These are phyloP conservation scores for Artibeus lituratus DNA, from an alignment of 2,797 vertebrate species.

Conservation along the genomic window DNA sequence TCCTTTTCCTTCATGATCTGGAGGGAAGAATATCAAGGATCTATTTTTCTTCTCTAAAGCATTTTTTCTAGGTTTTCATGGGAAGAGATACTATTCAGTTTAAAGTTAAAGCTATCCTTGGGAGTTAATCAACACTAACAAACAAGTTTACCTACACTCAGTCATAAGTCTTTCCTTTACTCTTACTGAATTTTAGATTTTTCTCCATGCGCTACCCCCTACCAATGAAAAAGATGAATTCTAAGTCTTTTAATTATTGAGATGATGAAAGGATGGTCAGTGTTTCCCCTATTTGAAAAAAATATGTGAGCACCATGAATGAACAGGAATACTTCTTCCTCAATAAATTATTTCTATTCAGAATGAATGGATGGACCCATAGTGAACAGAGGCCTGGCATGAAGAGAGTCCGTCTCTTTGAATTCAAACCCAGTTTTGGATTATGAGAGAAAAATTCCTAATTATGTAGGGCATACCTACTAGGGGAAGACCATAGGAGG, in stretches of 20 bases:
- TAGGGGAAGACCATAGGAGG: background rate
- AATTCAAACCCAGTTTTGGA: background rate
- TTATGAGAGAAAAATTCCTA: background rate
- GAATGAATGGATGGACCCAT: background rate
- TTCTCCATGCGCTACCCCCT: background rate
- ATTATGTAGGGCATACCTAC: background rate
- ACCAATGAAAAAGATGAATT: background rate
- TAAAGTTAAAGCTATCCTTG: background rate
- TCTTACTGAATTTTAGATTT: constrained; percentile 14
- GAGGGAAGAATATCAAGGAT: background rate
- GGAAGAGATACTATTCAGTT: background rate
- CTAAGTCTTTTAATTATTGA: background rate
- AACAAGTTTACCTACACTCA: background rate
- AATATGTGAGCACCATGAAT: background rate
- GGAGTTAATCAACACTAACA: background rate
- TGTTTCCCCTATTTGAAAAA: background rate
- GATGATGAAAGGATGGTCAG: background rate
- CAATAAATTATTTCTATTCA: background rate
- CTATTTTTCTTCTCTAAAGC: constrained; percentile 14
- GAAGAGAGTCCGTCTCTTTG: background rate
- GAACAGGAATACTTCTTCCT: background rate
- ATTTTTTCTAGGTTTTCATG: background rate
- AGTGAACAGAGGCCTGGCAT: background rate
- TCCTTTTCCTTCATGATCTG: background rate
- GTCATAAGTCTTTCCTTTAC: background rate